Evolutionary conservation across 2,797 vertebrate genomes (phyloP).

Genomic region (Myiotriccus ornatus): DNA sequence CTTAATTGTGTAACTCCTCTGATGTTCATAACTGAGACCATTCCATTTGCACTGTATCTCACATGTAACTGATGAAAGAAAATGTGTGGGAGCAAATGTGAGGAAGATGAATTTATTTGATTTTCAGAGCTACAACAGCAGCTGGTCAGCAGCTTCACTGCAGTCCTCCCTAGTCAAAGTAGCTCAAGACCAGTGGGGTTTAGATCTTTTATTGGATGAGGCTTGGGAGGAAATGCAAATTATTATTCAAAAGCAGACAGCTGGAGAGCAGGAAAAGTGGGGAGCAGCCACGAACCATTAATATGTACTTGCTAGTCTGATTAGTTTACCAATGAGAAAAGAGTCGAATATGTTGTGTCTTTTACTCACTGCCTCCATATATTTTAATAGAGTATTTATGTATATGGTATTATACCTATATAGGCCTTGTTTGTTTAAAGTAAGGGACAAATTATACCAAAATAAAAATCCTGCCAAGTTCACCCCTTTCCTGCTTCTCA

Average conservation of each 20-base stretch:
- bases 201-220: not conserved
- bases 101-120: conserved; percentile 14
- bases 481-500: not conserved
- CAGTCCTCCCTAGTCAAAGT: not conserved
- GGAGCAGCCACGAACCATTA: not conserved
- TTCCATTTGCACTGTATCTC: not conserved
- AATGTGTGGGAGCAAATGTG: not conserved
- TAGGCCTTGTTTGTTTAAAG: not conserved
- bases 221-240: conserved; percentile 8
- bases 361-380: not conserved
- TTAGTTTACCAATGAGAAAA: not conserved
- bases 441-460: not conserved
- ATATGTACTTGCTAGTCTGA: not conserved
- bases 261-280: conserved; percentile 16
- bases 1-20: conserved; percentile 10
- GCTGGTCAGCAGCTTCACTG: not conserved
- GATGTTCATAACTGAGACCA: conserved; percentile 22
- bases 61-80: conserved; percentile 2
- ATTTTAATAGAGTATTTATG: not conserved
- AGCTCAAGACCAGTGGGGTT: not conserved
- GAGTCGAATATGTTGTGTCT: not conserved
- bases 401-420: not conserved
- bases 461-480: not conserved
- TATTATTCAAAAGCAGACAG: conserved; percentile 21
- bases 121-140: conserved; percentile 8